phyloP scores from a whole-genome alignment of 2,888 invertebrate genomes.

The Oxytorus armatus region DNA sequence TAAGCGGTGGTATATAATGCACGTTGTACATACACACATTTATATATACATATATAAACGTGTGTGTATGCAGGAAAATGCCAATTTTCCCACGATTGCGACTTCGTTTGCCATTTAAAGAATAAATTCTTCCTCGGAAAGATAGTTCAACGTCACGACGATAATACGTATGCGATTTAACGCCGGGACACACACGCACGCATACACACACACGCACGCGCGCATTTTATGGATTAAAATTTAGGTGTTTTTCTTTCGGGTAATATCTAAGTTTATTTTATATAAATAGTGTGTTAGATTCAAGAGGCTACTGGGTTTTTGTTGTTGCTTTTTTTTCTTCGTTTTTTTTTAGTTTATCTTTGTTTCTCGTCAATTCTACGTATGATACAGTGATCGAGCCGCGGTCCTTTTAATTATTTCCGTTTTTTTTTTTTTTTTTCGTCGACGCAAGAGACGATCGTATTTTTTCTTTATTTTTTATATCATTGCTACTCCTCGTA shows the following conservation, averaged over 20 bases:
- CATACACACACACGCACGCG: slow-evolving; percentile 76
- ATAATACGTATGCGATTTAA: slow-evolving; percentile 73
- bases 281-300: slow-evolving; percentile 83
- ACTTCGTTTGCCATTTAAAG: slow-evolving; percentile 18
- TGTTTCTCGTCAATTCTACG: slow-evolving; percentile 57
- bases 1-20: slow-evolving; percentile 41
- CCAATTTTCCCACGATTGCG: slow-evolving; percentile 47
- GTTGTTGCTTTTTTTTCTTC: slow-evolving; percentile 62
- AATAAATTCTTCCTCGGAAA: slow-evolving; percentile 30
- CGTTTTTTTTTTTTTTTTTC: slow-evolving; percentile 28
- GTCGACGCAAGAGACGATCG: slow-evolving; percentile 48
- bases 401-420: slow-evolving; percentile 37
- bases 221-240: slow-evolving; percentile 77
- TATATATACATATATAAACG: slow-evolving; percentile 33
- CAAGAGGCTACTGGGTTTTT: slow-evolving; percentile 78
- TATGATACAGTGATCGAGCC: slow-evolving; percentile 64
- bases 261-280: slow-evolving; percentile 81
- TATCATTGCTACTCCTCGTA: too few species aligned
- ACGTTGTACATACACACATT: slow-evolving; percentile 54
- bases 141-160: slow-evolving; percentile 72
- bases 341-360: slow-evolving; percentile 38
- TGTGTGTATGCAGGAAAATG: slow-evolving; percentile 44
- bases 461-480: background rate
- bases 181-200: slow-evolving; percentile 78
- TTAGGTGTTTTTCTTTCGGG: slow-evolving; percentile 77